Base-by-base conservation (phyloP, 2,113 vertebrate genomes). In the Epinephelus cyanopodus region DNA sequence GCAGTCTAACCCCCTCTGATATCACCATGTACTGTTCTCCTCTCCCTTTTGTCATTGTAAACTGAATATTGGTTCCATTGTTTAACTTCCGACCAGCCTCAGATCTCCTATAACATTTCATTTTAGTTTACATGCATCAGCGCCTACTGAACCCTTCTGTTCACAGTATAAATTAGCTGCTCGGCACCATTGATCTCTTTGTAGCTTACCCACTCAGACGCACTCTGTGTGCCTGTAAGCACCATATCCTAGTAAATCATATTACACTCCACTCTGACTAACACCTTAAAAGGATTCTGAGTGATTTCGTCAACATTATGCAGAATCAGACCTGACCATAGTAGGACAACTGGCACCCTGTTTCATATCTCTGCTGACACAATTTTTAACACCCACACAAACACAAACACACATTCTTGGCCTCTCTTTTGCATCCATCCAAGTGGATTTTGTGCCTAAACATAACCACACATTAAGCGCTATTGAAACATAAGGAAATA, bases 281-380 rank as follows among this genome's bases (percentile, higher is more conserved):
- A 85, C 39, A 57, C 69, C 48, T 56, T 83, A 77, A 92, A 88
- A 85, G 57, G 68, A 77, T 82, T 82, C 37, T 23, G 42, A 61
- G 42, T 63, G 25, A 80, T 81, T 87, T 86, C 9, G 33, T 66
- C 48, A 72, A 57, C 27, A 78, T 80, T 70, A 62, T 53, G 50
- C 27, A 63, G 64, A 76, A 77, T 73, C 45, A 75, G 27, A 48
- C 18, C 37, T 17, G 25, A 79, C 61, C 62, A 56, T 72, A 71
- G 18, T 33, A 57, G 48, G 63, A 58, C 29, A 57, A 50, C 50
- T 78, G 27, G 45, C 72, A 45, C 18, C 3, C 5, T 39, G 9
- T 72, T 33, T 68, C 61, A 5, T 57, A 77, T 70, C 18, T 14
- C 21, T 58, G 19, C 27, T 6, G 39, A 65, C 1, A 2, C 58